Evolutionary conservation across 2,113 vertebrate genomes (phyloP), one percentile per base, ranked within the genome.

Genomic region (Thalassoma bifasciatum): DNA sequence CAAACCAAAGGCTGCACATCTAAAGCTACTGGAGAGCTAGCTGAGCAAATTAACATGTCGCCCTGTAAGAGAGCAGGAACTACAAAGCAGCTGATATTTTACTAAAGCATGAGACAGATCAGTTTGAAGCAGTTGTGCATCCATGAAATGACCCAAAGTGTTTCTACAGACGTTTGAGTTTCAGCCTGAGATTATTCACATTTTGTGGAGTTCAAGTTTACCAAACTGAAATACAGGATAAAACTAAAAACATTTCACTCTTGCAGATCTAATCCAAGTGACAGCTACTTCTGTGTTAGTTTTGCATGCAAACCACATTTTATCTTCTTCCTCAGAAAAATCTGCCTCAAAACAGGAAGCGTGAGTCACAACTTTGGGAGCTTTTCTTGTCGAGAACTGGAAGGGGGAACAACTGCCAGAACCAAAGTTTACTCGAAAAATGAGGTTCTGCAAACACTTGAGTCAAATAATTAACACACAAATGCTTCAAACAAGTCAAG

Each of bases 111-210:
- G 47, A 73, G 49, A 72, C 63, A 47, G 62, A 56, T 57, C 42
- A 63, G 59, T 88, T 86, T 89, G 85, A 92, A 93, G 89, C 92
- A 94, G 87, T 87, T 84, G 87, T 79, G 89, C 66, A 67, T 85
- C 78, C 63, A 52, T 50, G 4, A 58, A 21, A 37, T 64, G 34
- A 36, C 6, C 46, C 63, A 47, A 42, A 60, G 17, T 26, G 49
- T 38, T 49, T n/a, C 9, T 2, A 44, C 30, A 30, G 30, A 21
- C 22, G 1, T 13, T 5, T 5, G 19, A 42, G 40, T 11, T 3
- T 30, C 30, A 30, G 30, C 30, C 6, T 3, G 6, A 30, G 6
- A 30, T 30, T 30, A 6, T 30, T 30, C 6, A n/a, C 6, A 30
- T 30, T 30, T 30, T 30, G n/a, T n/a, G n/a, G n/a, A n/a, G n/a